Conservation (phyloP, 2,113 vertebrate genomes). For the Limnothrissa miodon region DNA sequence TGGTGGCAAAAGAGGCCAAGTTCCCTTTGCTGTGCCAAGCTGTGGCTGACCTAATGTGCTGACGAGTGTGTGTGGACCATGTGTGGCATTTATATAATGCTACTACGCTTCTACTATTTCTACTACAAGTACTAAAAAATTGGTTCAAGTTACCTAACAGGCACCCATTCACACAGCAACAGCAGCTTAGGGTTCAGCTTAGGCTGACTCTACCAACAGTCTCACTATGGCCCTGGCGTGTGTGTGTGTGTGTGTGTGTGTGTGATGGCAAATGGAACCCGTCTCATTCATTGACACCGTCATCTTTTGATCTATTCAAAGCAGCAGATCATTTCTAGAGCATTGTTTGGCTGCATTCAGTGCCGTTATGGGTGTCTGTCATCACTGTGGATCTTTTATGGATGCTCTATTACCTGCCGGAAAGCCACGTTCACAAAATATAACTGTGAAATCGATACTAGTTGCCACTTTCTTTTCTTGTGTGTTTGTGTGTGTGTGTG, state of each 20-base stretch:
- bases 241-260: slow-evolving; percentile 8
- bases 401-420: background rate
- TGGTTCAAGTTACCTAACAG: too few species aligned
- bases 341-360: background rate
- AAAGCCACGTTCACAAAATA: background rate
- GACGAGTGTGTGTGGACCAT: too few species aligned
- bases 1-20: background rate
- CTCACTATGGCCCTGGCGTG: too few species aligned
- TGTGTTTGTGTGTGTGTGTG: background rate
- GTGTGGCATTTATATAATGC: too few species aligned
- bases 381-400: background rate
- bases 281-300: background rate
- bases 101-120: too few species aligned
- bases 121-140: too few species aligned
- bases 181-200: too few species aligned
- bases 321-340: background rate
- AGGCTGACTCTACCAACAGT: too few species aligned
- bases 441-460: background rate
- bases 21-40: background rate
- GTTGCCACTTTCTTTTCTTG: background rate
- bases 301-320: background rate
- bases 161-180: too few species aligned
- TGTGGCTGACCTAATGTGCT: too few species aligned
- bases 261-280: background rate
- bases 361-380: background rate